Evolutionary conservation across 2,797 vertebrate genomes (phyloP).

Genomic region (Choloepus didactylus): DNA sequence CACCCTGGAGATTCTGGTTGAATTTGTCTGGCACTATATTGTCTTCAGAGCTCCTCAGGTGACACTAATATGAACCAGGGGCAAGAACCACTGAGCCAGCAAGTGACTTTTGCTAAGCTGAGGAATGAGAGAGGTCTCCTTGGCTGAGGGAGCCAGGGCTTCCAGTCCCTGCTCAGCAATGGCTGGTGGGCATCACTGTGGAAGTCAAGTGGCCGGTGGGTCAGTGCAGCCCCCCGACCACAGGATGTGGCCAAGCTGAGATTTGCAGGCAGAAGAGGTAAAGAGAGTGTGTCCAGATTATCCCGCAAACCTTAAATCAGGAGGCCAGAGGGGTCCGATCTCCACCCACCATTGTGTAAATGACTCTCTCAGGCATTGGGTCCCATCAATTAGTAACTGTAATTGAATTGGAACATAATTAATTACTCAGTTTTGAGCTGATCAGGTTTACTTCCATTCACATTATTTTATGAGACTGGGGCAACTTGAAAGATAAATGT

Average conservation of each 20-base stretch:
- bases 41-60: not conserved
- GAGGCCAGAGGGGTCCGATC: not conserved
- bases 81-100: not conserved
- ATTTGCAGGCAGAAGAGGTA: not conserved
- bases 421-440: conserved; percentile 50
- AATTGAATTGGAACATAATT: conserved; percentile 53
- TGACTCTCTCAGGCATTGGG: not conserved
- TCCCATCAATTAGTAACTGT: not conserved
- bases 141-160: not conserved
- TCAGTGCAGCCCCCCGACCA: not conserved
- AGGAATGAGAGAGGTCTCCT: not conserved
- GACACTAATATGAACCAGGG: not conserved
- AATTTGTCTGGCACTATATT: not conserved
- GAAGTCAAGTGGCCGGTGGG: not conserved
- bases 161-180: rapidly evolving
- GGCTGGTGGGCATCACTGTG: not conserved
- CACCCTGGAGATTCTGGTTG: rapidly evolving
- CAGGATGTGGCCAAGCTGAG: not conserved
- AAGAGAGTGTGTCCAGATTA: not conserved
- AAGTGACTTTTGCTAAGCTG: not conserved
- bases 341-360: not conserved
- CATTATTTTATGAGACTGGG: not conserved
- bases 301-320: not conserved
- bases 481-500: not conserved
- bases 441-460: conserved; percentile 42